These are phyloP conservation scores for Aphelinus certus DNA, from an alignment of 1,140 invertebrate species.

Conservation along the genomic window DNA sequence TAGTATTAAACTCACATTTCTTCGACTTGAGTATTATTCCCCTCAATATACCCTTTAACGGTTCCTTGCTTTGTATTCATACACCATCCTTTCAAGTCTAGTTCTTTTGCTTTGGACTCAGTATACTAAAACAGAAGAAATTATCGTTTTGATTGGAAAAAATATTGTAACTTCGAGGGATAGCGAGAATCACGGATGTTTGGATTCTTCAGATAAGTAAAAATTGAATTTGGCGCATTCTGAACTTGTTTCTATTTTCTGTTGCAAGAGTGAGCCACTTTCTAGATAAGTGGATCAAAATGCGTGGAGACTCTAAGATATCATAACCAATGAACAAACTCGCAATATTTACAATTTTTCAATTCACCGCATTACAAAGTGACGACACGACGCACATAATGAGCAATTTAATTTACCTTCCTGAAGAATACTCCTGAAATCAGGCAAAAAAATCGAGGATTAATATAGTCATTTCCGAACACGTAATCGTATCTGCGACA, in stretches of 20 bases:
- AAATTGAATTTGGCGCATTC: no score
- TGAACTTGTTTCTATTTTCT: no score
- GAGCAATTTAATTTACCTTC: slow-evolving; percentile 61
- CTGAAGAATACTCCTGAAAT: slow-evolving; percentile 72
- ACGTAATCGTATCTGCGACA: background rate
- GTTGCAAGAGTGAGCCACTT: background rate
- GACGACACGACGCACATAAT: background rate
- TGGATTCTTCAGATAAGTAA: no score
- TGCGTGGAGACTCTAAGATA: no score
- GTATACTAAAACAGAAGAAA: slow-evolving; percentile 68
- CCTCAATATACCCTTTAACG: slow-evolving; percentile 77
- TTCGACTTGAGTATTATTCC: slow-evolving; percentile 70
- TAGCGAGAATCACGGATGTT: no score
- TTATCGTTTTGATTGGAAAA: no score
- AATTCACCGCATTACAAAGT: no score
- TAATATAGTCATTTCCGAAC: background rate
- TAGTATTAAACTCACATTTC: slow-evolving; percentile 70
- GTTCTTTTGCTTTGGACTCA: slow-evolving; percentile 71
- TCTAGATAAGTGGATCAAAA: background rate
- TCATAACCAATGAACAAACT: no score
- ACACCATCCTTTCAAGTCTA: slow-evolving; percentile 79
- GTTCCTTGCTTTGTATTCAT: slow-evolving; percentile 78
- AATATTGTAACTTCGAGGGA: no score
- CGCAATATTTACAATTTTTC: no score
- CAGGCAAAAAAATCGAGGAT: slow-evolving; percentile 14